A percentile compares a stretch with the other conserved stretches of the same genome.
These are phyloP conservation scores for Eleutherodactylus coqui DNA, from an alignment of 2,797 vertebrate genomes.

Conservation along the genomic window DNA sequence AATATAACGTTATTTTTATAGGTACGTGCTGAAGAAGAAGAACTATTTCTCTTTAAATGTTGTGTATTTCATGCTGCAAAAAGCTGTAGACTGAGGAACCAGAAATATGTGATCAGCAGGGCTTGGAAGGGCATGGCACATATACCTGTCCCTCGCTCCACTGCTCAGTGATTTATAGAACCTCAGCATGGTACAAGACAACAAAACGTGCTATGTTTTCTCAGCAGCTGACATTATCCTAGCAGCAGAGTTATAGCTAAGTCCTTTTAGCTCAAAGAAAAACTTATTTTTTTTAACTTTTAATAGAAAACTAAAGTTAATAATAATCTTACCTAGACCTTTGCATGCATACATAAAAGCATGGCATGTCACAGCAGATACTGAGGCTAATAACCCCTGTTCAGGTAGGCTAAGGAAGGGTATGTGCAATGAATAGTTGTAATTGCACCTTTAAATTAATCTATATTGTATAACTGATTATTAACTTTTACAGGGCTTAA, in stretches of 20 bases:
- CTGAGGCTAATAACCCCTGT: background rate
- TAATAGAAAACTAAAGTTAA: background rate
- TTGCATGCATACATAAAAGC: background rate
- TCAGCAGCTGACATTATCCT: background rate
- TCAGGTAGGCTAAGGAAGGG: background rate
- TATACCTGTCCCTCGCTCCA: conserved; percentile 20
- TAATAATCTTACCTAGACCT: background rate
- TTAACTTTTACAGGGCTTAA: background rate
- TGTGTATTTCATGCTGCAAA: background rate
- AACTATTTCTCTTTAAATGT: background rate
- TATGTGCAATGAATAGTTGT: background rate
- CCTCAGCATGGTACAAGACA: conserved; percentile 24
- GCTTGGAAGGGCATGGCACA: conserved; percentile 11
- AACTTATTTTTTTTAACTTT: background rate
- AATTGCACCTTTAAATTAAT: background rate
- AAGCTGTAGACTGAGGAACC: background rate
- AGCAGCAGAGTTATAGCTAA: background rate
- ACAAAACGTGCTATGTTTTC: conserved; percentile 20
- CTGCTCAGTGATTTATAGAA: conserved; percentile 25
- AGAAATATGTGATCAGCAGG: background rate
- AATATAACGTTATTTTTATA: background rate
- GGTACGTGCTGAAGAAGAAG: background rate
- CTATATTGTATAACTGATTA: background rate
- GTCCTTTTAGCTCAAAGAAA: background rate
- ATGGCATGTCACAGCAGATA: background rate